phyloP scores from a whole-genome alignment of 1,140 invertebrate species.

The Stegodyphus dumicola region DNA sequence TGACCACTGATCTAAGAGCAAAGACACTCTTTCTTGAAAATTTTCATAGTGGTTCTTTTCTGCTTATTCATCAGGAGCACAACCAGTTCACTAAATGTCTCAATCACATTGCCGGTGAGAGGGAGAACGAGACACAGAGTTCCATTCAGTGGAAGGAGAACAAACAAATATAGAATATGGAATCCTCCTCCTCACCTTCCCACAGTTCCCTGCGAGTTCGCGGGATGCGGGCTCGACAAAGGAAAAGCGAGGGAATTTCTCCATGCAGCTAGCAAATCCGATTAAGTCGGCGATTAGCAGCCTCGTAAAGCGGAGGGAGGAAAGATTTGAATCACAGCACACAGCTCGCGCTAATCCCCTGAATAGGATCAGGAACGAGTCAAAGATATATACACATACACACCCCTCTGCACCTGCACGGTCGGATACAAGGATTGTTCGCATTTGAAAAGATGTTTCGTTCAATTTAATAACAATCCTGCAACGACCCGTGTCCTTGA shows the following conservation, averaged over 20 bases:
- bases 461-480: background rate
- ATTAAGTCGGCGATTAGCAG: conserved; percentile 44
- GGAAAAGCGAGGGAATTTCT: conserved; percentile 9
- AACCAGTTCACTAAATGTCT: conserved; percentile 25
- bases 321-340: background rate
- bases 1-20: no score
- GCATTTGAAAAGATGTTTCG: background rate
- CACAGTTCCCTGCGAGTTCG: background rate
- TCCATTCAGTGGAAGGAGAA: no score
- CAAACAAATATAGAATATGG: background rate
- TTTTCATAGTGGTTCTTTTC: background rate
- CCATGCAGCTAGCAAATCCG: conserved; percentile 43
- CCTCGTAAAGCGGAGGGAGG: background rate
- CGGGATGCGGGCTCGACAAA: conserved; percentile 29
- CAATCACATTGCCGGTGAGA: conserved; percentile 30
- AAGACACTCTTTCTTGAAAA: no score
- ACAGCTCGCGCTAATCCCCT: conserved; percentile 28
- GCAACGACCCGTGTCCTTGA: background rate
- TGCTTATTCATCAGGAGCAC: background rate
- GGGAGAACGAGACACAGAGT: background rate
- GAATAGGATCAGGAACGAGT: conserved; percentile 38
- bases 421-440: background rate
- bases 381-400: conserved; percentile 1
- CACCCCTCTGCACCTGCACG: conserved; percentile 14
- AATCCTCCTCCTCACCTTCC: background rate